A percentile compares a stretch with the other conserved stretches of the same genome.
Evolutionary conservation across 2,797 vertebrate species (phyloP).

Genomic region (Gobio occitaniae): DNA sequence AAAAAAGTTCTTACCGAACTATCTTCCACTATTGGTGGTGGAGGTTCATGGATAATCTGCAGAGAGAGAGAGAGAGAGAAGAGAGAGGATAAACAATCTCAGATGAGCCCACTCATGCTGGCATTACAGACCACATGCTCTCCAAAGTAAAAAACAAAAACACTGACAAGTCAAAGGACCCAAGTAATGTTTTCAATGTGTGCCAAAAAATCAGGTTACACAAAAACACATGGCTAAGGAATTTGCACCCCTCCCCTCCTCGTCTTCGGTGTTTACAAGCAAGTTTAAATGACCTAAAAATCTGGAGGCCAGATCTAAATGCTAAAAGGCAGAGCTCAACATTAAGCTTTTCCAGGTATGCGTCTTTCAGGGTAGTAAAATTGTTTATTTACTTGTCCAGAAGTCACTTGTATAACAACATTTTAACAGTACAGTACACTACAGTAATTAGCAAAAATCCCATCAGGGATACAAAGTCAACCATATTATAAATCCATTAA

Average conservation of each 20-base stretch:
- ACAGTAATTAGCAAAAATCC: not conserved
- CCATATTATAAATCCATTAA: not conserved
- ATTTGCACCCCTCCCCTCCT: slow-evolving; percentile 57
- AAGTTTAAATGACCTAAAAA: slow-evolving; percentile 74
- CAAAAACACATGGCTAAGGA: slow-evolving; percentile 70
- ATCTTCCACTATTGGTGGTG: slow-evolving; percentile 88
- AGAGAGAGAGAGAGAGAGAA: slow-evolving; percentile 23
- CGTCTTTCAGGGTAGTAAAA: not conserved
- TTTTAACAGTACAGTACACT: not conserved
- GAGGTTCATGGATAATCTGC: slow-evolving; percentile 95
- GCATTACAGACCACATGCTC: slow-evolving; percentile 51
- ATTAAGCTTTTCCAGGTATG: slow-evolving; percentile 9
- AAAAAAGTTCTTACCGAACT: slow-evolving; percentile 86
- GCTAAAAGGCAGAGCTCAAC: slow-evolving; percentile 54
- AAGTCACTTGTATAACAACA: not conserved
- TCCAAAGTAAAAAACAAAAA: slow-evolving; percentile 43
- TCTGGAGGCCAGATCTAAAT: slow-evolving; percentile 74
- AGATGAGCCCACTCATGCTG: slow-evolving; percentile 36
- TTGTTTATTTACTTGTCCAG: not conserved
- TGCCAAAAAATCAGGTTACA: slow-evolving; percentile 64
- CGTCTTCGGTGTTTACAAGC: slow-evolving; percentile 62
- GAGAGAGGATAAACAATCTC: slow-evolving; percentile 38
- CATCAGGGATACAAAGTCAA: not conserved
- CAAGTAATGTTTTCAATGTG: slow-evolving; percentile 58
- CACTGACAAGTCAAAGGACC: slow-evolving; percentile 51